Evolutionary conservation across 2,797 vertebrate genomes (phyloP), one percentile per base, ranked within the genome.

Genomic region (Galaxias olidus): DNA sequence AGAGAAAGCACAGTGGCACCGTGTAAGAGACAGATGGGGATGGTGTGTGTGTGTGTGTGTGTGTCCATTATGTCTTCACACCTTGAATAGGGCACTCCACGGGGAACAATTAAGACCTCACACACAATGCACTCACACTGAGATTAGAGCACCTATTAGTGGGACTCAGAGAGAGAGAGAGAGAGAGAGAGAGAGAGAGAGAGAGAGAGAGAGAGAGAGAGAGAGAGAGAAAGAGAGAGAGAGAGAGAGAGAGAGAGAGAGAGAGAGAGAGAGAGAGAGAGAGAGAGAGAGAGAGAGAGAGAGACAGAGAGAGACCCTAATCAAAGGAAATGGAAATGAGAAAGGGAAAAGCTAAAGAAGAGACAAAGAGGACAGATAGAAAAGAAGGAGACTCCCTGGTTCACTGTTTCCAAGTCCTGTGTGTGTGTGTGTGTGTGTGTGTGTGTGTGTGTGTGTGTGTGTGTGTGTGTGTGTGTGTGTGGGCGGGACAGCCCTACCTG

Each of bases 401-500:
- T 47, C 46, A 47, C 11, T 10, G 46, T 14, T 10, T 12, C 46
- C 4, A 14, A 8, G 44, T 50, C 55, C 15, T 55, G 17, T 64
- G 14, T 43, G n/a, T 56, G 40, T 18, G 4, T 43, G 14, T 53
- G 52, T 59, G 12, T 47, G 42, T 48, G 30, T 59, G 46, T 52
- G 18, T 18, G 19, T 20, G 10, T 52, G 20, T 5, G 47, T 44
- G 14, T 4, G 49, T 5, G 10, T 10, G 4, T 8, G 42, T 20
- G 11, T 53, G 42, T 19, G 45, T 46, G n/a, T 54, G 30, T 7
- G 48, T 45, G 14, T 4, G 44, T 7, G 7, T 10, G 3, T 8
- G 47, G 15, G 14, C 10, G 48, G 17, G 15, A 12, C 9, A 14
- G 17, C 12, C 84, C 61, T 83, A 99, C 97, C 97, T 98, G 92